phyloP scores from a whole-genome alignment of 2,113 vertebrate genomes.

The Eleginops maclovinus region DNA sequence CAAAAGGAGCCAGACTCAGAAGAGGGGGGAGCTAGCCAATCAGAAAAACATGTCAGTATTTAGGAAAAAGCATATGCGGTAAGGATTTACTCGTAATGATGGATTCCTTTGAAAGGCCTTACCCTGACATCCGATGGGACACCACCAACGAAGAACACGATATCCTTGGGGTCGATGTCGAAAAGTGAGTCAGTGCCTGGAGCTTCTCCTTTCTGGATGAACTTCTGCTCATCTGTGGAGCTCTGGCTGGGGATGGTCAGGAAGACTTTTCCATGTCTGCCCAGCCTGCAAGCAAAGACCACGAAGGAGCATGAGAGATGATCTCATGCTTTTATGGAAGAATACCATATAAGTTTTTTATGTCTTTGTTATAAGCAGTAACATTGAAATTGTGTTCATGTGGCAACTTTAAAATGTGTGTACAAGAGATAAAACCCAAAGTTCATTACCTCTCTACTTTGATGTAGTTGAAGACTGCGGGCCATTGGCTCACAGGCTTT shows the following conservation, averaged over 20 bases:
- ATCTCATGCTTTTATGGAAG: too few relatives aligned
- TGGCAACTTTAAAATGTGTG: background rate
- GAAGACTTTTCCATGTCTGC: constrained; percentile 94
- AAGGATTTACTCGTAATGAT: background rate
- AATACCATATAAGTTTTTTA: background rate
- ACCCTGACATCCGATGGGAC: constrained; percentile 90
- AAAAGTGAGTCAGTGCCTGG: constrained; percentile 89
- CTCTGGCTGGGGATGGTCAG: constrained; percentile 93
- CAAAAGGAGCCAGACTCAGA: constrained; percentile 91
- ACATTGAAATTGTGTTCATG: background rate
- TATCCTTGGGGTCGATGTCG: constrained; percentile 89
- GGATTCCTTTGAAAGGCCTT: constrained; percentile 17
- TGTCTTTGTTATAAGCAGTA: background rate
- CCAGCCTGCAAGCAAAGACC: constrained; percentile 83
- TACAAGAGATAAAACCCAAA: background rate
- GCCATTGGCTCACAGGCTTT: constrained; percentile 96
- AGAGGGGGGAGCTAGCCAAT: constrained; percentile 89
- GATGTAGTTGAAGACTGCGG: constrained; percentile 93
- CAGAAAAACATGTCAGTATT: constrained; percentile 11
- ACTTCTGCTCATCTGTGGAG: constrained; percentile 94
- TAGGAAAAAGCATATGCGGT: background rate
- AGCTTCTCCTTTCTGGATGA: constrained; percentile 94
- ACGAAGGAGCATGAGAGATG: constrained; percentile 1
- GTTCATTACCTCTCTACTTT: constrained; percentile 92
- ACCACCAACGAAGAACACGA: constrained; percentile 94